Conservation (phyloP, 2,113 vertebrate genomes). For the Entomyzon cyanotis region DNA sequence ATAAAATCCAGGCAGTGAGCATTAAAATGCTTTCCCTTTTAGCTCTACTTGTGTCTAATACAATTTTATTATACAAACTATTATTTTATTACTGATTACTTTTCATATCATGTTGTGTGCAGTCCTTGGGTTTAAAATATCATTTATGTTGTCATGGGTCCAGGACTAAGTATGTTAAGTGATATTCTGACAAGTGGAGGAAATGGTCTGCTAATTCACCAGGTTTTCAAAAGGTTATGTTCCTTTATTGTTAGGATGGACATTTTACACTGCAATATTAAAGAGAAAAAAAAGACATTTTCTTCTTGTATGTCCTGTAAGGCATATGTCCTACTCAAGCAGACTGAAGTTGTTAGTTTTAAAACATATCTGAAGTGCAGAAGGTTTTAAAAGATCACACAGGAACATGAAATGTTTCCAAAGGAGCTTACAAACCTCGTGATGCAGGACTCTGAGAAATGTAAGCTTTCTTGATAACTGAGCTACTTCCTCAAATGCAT, state of each 20-base stretch:
- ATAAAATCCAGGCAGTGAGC: conserved; percentile 62
- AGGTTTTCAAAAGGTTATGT: neutral
- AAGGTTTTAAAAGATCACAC: neutral
- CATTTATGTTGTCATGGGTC: conserved; percentile 7
- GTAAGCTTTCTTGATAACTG: neutral
- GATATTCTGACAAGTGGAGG: conserved; percentile 10
- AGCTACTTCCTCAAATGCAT: neutral
- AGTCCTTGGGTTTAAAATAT: conserved; percentile 14
- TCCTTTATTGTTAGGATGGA: neutral
- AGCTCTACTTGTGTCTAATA: conserved; percentile 41
- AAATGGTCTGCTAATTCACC: conserved; percentile 19
- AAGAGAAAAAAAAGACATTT: neutral
- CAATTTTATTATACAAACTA: conserved; percentile 62
- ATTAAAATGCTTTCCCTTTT: conserved; percentile 64
- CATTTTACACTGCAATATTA: neutral
- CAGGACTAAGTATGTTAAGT: conserved; percentile 8
- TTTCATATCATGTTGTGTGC: conserved; percentile 12
- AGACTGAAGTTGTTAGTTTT: neutral
- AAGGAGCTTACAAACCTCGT: neutral
- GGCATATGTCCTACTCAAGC: neutral
- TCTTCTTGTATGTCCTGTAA: neutral
- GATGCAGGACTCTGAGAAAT: neutral
- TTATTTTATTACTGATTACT: conserved; percentile 47
- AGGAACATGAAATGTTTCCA: neutral
- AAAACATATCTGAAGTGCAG: neutral